Evolutionary conservation across 2,797 vertebrate genomes (phyloP).

Genomic region (Falco concolor): DNA sequence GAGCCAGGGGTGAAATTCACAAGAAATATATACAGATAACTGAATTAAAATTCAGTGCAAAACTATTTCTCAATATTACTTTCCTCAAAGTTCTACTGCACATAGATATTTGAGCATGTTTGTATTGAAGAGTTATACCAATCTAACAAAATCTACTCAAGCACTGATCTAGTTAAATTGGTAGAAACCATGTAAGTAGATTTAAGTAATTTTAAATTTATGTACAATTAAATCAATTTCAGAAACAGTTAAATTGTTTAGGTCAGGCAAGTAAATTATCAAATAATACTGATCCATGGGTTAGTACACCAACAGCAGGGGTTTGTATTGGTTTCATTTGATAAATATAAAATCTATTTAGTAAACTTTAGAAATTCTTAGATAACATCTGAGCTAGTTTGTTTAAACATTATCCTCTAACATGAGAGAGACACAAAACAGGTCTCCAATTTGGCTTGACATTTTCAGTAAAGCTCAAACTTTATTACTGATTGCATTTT

Average conservation of each 20-base stretch:
- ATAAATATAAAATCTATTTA: not conserved
- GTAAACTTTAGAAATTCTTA: not conserved
- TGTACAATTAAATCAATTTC: not conserved
- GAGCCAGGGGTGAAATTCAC: not conserved
- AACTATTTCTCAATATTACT: not conserved
- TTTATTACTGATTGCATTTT: not conserved
- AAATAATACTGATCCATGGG: not conserved
- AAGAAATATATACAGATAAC: not conserved
- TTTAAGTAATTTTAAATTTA: not conserved
- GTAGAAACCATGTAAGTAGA: not conserved
- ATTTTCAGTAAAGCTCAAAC: not conserved
- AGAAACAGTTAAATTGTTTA: not conserved
- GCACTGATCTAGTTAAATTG: not conserved
- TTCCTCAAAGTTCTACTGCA: not conserved
- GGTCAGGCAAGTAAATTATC: not conserved
- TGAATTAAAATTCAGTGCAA: not conserved
- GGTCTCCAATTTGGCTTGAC: not conserved
- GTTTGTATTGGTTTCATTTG: not conserved
- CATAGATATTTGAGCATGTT: not conserved
- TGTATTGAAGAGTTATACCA: not conserved
- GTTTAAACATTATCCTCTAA: not conserved
- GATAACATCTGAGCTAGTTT: not conserved
- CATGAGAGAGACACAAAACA: not conserved
- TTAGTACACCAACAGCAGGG: not conserved
- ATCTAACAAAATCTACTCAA: not conserved